These are phyloP conservation scores for Xanthia togata DNA, from an alignment of 2,888 invertebrate genomes.

Conservation along the genomic window DNA sequence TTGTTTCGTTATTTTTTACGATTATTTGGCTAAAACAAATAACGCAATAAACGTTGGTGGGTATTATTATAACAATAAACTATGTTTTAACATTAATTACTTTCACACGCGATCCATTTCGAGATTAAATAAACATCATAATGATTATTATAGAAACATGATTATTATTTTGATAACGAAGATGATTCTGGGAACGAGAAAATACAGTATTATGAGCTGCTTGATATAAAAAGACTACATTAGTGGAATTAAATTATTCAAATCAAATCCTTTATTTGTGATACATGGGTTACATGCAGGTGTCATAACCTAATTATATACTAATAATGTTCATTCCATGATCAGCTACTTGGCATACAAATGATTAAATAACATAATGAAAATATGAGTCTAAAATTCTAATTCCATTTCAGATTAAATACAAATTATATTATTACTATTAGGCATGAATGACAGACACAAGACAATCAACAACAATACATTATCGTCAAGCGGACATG, in stretches of 20 bases:
- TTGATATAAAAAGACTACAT: neutral
- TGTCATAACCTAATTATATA: too few relatives aligned
- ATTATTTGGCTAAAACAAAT: conserved; percentile 36
- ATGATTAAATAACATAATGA: too few relatives aligned
- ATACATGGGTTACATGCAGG: too few relatives aligned
- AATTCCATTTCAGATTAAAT: too few relatives aligned
- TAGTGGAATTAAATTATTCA: neutral
- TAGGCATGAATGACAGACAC: too few relatives aligned
- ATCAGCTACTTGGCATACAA: too few relatives aligned
- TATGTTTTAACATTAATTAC: conserved; percentile 14
- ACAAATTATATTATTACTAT: too few relatives aligned
- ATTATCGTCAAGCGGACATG: too few relatives aligned
- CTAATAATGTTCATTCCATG: too few relatives aligned
- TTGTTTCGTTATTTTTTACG: conserved; percentile 6
- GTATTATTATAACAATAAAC: conserved; percentile 1
- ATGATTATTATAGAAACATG: conserved; percentile 28
- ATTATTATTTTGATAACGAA: conserved; percentile 18
- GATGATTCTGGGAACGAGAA: conserved; percentile 10
- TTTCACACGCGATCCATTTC: conserved; percentile 53
- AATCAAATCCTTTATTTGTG: too few relatives aligned
- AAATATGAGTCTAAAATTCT: too few relatives aligned
- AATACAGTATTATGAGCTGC: neutral
- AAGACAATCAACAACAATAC: too few relatives aligned
- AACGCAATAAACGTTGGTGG: conserved; percentile 18
- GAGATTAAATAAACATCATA: conserved; percentile 34